These are phyloP conservation scores for Myotis davidii DNA, from an alignment of 2,113 vertebrate genomes.

Conservation along the genomic window DNA sequence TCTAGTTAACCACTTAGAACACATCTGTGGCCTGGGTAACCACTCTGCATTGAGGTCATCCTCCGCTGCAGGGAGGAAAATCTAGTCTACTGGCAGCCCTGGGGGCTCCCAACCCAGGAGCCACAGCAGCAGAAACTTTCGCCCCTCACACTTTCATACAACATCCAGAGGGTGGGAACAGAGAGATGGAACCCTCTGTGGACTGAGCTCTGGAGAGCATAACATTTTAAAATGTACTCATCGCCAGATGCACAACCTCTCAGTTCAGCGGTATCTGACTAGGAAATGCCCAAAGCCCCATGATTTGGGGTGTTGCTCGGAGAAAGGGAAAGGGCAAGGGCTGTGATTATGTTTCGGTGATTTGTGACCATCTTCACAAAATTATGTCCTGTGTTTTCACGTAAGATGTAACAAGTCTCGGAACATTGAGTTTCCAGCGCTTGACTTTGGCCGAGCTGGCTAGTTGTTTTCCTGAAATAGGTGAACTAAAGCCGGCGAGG, in stretches of 20 bases:
- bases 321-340: not conserved
- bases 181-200: conserved; percentile 21
- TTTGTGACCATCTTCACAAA: conserved; percentile 53
- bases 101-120: not conserved
- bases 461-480: conserved; percentile 30
- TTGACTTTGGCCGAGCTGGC: conserved; percentile 53
- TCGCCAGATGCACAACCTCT: conserved; percentile 22
- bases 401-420: conserved; percentile 16
- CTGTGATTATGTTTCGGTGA: conserved; percentile 31
- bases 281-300: conserved; percentile 38
- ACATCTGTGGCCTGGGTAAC: conserved; percentile 76
- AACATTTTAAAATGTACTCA: conserved; percentile 51
- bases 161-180: not conserved
- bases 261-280: conserved; percentile 48
- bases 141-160: not conserved
- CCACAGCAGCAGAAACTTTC: conserved; percentile 16
- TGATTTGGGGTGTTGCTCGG: not conserved
- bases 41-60: conserved; percentile 77
- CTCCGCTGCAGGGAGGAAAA: not conserved
- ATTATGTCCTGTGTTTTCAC: conserved; percentile 70
- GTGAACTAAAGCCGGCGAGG: conserved; percentile 58
- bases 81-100: conserved; percentile 44
- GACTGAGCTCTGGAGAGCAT: not conserved
- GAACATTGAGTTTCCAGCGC: conserved; percentile 53
- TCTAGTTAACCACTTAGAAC: conserved; percentile 80